Conservation (phyloP, 1,140 invertebrate species). For the Neotoxoptera formosana region DNA sequence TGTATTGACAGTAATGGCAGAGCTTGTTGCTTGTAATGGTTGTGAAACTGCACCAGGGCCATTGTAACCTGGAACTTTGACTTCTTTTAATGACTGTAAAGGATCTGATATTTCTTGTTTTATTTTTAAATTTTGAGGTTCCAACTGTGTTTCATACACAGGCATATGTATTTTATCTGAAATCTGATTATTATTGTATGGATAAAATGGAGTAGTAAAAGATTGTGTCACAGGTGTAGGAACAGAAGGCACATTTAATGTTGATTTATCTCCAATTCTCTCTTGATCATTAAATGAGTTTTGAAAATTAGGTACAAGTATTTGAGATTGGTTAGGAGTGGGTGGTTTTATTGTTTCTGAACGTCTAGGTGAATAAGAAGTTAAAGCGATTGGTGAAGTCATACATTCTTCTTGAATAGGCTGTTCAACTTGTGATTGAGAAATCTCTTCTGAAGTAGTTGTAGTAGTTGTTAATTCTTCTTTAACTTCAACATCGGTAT, state of each 20-base stretch:
- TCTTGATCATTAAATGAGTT: slow-evolving; percentile 58
- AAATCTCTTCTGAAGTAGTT: slow-evolving; percentile 38
- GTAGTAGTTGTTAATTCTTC: slow-evolving; percentile 47
- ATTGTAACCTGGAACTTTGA: slow-evolving; percentile 79
- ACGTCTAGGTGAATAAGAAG: slow-evolving; percentile 50
- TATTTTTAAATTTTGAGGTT: slow-evolving; percentile 81
- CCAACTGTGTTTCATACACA: slow-evolving; percentile 63
- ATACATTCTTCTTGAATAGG: slow-evolving; percentile 42
- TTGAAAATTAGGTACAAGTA: slow-evolving; percentile 57
- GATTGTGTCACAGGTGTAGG: slow-evolving; percentile 56
- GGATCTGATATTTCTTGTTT: slow-evolving; percentile 81
- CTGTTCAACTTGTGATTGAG: slow-evolving; percentile 7
- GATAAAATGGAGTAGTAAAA: slow-evolving; percentile 60
- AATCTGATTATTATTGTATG: slow-evolving; percentile 61
- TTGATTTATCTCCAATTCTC: slow-evolving; percentile 60
- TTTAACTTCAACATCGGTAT: slow-evolving; percentile 52
- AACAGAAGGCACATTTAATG: slow-evolving; percentile 60
- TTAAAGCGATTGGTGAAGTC: slow-evolving; percentile 52
- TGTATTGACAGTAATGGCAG: slow-evolving; percentile 58
- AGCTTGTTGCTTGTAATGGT: slow-evolving; percentile 61
- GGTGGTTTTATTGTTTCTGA: slow-evolving; percentile 31
- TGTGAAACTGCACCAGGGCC: slow-evolving; percentile 62
- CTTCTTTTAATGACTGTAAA: slow-evolving; percentile 78
- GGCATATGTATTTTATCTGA: slow-evolving; percentile 60
- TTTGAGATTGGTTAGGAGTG: slow-evolving; percentile 49